Conservation (phyloP, 2,113 vertebrate genomes). For the Phalacrocorax brasilianus region DNA sequence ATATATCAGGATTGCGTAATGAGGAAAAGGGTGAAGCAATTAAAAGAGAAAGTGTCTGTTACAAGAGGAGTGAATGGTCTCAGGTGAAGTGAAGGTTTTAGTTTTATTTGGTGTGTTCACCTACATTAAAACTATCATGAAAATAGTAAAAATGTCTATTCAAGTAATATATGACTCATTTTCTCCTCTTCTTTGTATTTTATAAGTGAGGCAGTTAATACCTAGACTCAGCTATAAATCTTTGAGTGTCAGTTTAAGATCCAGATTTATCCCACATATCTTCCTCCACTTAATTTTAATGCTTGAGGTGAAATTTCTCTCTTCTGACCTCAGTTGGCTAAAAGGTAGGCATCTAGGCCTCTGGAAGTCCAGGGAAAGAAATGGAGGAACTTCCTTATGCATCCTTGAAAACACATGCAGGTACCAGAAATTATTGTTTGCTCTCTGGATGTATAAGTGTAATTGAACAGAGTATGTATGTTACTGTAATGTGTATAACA, state of each 20-base stretch:
- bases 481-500: neutral
- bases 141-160: neutral
- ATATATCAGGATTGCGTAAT: neutral
- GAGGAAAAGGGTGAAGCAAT: neutral
- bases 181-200: neutral
- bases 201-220: neutral
- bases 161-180: neutral
- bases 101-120: neutral
- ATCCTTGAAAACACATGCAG: accelerated
- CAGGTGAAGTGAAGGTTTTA: neutral
- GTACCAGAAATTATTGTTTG: neutral
- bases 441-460: accelerated
- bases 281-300: neutral
- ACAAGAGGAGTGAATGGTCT: neutral
- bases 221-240: neutral
- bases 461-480: accelerated
- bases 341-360: neutral
- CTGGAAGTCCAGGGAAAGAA: neutral
- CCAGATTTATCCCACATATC: neutral
- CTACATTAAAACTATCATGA: neutral
- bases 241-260: neutral
- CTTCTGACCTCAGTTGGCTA: neutral
- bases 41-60: neutral
- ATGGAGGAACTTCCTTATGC: neutral
- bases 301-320: neutral